phyloP scores from a whole-genome alignment of 2,113 vertebrate species.

The Acinonyx jubatus region DNA sequence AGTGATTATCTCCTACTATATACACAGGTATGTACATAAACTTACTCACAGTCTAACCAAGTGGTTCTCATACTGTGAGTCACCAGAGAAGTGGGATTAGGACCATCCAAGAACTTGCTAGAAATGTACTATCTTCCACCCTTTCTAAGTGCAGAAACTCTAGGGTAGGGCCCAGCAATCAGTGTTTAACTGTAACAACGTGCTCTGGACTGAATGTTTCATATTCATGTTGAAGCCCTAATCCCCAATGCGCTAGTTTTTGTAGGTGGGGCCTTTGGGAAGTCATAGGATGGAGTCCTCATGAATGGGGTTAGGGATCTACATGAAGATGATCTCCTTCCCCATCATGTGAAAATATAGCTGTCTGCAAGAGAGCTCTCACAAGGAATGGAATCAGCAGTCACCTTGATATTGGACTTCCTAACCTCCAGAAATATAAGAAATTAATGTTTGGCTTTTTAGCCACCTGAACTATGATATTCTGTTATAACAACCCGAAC shows the following conservation, averaged over 20 bases:
- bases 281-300: neutral
- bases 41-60: neutral
- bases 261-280: neutral
- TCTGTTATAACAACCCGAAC: neutral
- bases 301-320: neutral
- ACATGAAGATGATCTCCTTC: neutral
- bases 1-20: neutral
- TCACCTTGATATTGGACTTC: neutral
- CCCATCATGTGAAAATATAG: neutral
- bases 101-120: neutral
- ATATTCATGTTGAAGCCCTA: neutral
- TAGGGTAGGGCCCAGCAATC: neutral
- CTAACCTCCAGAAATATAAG: neutral
- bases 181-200: slow-evolving; percentile 29
- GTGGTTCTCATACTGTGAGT: neutral
- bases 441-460: neutral
- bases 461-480: neutral
- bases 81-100: neutral
- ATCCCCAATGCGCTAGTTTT: neutral
- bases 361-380: neutral
- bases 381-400: neutral
- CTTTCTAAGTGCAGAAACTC: neutral
- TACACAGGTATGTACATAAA: neutral
- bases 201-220: neutral
- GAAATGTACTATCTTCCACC: neutral